These are phyloP conservation scores for Dicyrtomina minuta DNA, from an alignment of 2,888 invertebrate species.

Conservation along the genomic window DNA sequence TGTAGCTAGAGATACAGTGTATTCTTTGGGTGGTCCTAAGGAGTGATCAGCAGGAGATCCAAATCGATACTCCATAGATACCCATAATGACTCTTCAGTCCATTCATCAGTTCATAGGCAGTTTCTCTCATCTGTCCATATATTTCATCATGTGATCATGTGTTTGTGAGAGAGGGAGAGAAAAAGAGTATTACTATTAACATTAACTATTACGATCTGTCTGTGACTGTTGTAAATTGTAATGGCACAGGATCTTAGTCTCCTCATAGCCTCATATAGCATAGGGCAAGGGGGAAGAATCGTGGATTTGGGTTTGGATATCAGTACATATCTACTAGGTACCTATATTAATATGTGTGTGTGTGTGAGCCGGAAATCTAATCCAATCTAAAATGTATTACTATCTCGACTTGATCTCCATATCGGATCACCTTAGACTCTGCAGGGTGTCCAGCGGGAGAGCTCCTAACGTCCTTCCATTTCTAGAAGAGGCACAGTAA, in stretches of 20 bases:
- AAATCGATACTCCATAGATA: slow-evolving; percentile 36
- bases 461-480: slow-evolving; percentile 8
- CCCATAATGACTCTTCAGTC: slow-evolving; percentile 29
- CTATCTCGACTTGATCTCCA: slow-evolving; percentile 27
- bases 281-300: no score
- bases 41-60: slow-evolving; percentile 34
- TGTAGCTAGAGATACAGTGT: slow-evolving; percentile 1
- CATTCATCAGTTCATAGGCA: slow-evolving; percentile 33
- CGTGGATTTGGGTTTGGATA: background rate
- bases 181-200: no score
- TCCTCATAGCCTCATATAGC: no score
- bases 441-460: slow-evolving; percentile 23
- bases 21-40: slow-evolving; percentile 35
- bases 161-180: background rate
- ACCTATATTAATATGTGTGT: no score
- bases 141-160: slow-evolving; percentile 9
- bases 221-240: no score
- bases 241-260: no score
- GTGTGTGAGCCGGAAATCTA: slow-evolving; percentile 30
- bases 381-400: slow-evolving; percentile 29
- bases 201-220: no score
- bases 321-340: no score
- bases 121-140: slow-evolving; percentile 31
- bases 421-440: slow-evolving; percentile 33
- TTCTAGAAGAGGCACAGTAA: no score